Evolutionary conservation across 2,113 vertebrate genomes (phyloP), one percentile per base, ranked within the genome.

Genomic region (Shinisaurus crocodilurus): DNA sequence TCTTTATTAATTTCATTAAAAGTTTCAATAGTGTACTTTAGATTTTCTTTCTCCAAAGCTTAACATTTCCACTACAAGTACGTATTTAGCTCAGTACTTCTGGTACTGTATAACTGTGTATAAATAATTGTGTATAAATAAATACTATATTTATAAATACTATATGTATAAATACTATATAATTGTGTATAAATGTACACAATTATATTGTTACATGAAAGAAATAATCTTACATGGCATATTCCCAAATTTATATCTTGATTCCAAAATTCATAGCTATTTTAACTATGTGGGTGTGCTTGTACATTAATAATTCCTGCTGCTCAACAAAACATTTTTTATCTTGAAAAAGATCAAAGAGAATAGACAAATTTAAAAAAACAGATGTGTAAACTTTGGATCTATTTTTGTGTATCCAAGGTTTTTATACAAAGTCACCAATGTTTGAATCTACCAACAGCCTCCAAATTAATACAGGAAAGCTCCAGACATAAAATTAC

Each of bases 241-340:
- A 1, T n/a, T 12, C 3, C 60, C 81, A 16, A 67, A 80, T 20
- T n/a, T 37, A 43, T 13, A 83, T 4, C 29, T 89, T 40, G 12
- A 32, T 88, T 76, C 70, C 13, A 76, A 37, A 76, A 65, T 76
- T 6, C 18, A 63, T 18, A 45, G 8, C 25, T 76, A 76, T 63
- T 76, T n/a, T 85, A 76, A 76, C 70, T n/a, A 48, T 89, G 43
- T 85, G 54, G 69, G 27, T 48, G 12, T 76, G 40, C 57, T 60
- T 83, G 10, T 70, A 76, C 13, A 75, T 76, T 75, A 45, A 27
- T 75, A 45, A 27, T 29, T 90, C 79, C 86, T 87, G 63, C 91
- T 92, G 90, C 82, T 91, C 83, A 84, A 90, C 74, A 89, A 72
- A 81, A 89, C 74, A 50, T 50, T 88, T n/a, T 50, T 91, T 89